Percentiles rank a stretch among this genome's conserved stretches.
Conservation (phyloP, 64 coral and sea anemone species). For the Pocillopora verrucosa region DNA sequence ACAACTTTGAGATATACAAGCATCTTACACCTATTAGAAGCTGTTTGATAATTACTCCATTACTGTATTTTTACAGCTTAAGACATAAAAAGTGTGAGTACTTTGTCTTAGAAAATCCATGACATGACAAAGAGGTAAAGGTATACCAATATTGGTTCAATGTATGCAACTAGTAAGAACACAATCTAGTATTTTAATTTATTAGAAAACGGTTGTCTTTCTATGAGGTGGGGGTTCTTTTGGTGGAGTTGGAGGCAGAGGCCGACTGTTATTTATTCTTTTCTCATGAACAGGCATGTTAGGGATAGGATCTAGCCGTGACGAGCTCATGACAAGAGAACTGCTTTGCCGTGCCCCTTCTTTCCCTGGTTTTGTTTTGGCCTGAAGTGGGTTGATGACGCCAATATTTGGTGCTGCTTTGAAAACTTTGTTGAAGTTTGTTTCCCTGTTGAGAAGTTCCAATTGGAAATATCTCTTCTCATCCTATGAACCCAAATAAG, state of each 20-base stretch:
- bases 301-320: slow-evolving; percentile 80
- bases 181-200: neutral
- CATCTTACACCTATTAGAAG: no score
- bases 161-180: neutral
- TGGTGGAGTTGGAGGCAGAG: slow-evolving; percentile 79
- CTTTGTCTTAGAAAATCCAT: no score
- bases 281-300: slow-evolving; percentile 79
- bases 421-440: slow-evolving; percentile 98
- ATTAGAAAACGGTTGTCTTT: slow-evolving; percentile 65
- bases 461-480: slow-evolving; percentile 95
- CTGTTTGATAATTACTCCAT: no score
- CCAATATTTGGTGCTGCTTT: slow-evolving; percentile 84
- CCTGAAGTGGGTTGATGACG: slow-evolving; percentile 89
- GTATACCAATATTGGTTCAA: no score
- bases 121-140: no score
- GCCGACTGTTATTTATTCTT: slow-evolving; percentile 61
- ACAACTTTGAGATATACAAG: no score
- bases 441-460: slow-evolving; percentile 94
- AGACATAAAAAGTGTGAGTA: no score
- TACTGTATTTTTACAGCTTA: no score
- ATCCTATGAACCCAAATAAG: slow-evolving; percentile 56
- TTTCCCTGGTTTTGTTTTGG: slow-evolving; percentile 76
- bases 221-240: slow-evolving; percentile 57
- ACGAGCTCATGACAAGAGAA: slow-evolving; percentile 51
- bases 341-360: slow-evolving; percentile 2